Percentiles rank a stretch among this genome's conserved stretches.
Conservation (phyloP, 2,797 vertebrate genomes). For the Halcyon leucocephala region DNA sequence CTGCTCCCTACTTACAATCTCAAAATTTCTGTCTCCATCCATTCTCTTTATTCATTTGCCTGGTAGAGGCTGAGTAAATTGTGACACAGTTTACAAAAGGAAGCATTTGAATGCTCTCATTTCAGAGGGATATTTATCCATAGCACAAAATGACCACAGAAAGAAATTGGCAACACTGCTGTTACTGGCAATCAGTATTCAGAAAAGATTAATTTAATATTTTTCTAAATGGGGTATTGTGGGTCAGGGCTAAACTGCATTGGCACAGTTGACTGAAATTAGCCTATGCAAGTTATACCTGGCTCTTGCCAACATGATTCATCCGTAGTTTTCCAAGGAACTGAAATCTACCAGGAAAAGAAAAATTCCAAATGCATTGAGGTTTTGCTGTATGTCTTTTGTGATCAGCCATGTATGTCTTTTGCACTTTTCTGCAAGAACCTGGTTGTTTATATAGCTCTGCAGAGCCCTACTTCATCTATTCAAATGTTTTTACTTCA, state of each 20-base stretch:
- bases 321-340: neutral
- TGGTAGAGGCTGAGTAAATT: neutral
- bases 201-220: slow-evolving; percentile 3
- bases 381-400: neutral
- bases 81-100: neutral
- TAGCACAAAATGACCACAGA: neutral
- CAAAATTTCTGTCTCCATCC: neutral
- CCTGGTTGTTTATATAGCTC: neutral
- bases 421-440: neutral
- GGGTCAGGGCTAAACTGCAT: neutral
- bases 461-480: neutral
- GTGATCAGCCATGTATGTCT: neutral
- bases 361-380: neutral
- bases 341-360: neutral
- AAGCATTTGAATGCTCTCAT: neutral
- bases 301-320: neutral
- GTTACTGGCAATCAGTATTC: neutral
- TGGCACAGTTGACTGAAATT: neutral
- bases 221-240: neutral
- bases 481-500: neutral
- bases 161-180: neutral
- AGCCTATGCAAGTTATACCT: neutral
- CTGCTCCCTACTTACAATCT: neutral
- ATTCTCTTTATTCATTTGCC: neutral
- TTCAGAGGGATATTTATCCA: neutral